A percentile compares a stretch with the other conserved stretches of the same genome.
Evolutionary conservation across 1,140 invertebrate genomes (phyloP).

Genomic region (Drepana arcuata): DNA sequence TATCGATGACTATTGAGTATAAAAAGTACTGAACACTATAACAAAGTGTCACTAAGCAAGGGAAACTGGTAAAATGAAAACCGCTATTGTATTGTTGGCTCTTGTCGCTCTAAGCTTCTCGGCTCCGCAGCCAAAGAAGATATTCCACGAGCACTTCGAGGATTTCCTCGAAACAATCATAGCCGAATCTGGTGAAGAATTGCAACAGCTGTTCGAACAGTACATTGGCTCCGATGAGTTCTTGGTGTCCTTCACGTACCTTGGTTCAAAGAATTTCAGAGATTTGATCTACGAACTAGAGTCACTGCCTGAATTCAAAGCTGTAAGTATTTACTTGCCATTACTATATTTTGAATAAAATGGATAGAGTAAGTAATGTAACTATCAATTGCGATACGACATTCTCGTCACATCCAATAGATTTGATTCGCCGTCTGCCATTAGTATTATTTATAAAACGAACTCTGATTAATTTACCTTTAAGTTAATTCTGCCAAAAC

Average conservation of each 20-base stretch:
- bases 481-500: too few relatives aligned
- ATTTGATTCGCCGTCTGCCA: too few relatives aligned
- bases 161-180: constrained; percentile 43
- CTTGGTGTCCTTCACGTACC: constrained; percentile 23
- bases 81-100: constrained; percentile 27
- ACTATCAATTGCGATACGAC: too few relatives aligned
- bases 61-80: constrained; percentile 27
- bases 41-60: not conserved
- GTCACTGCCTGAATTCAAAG: constrained; percentile 47
- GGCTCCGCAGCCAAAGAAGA: constrained; percentile 43
- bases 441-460: too few relatives aligned
- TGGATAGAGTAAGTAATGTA: too few relatives aligned
- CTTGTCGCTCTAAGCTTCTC: constrained; percentile 25
- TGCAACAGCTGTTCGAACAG: constrained; percentile 21
- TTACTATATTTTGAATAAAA: not conserved
- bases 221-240: constrained; percentile 51
- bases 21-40: not conserved
- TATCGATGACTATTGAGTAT: not conserved
- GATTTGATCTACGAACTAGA: constrained; percentile 52
- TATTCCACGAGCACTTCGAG: constrained; percentile 51
- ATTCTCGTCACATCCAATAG: too few relatives aligned
- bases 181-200: constrained; percentile 25
- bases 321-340: constrained; percentile 31
- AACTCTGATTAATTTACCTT: too few relatives aligned
- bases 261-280: constrained; percentile 34